Evolutionary conservation across 2,888 invertebrate genomes (phyloP).

Genomic region (Ormyrus thymus): DNA sequence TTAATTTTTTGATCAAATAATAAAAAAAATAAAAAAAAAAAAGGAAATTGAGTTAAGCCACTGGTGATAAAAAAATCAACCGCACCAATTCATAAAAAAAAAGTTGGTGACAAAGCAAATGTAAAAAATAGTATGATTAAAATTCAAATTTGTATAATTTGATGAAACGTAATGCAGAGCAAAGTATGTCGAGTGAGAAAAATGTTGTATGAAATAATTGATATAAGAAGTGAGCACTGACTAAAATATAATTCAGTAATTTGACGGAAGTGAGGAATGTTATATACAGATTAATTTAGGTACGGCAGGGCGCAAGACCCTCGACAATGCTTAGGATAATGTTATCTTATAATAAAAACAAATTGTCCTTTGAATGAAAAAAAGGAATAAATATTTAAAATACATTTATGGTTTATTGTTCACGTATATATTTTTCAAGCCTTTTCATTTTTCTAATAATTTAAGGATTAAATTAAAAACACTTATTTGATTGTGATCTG

Average conservation of each 20-base stretch:
- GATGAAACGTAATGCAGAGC: constrained; percentile 51
- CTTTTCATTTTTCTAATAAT: constrained; percentile 31
- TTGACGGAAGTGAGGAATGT: constrained; percentile 70
- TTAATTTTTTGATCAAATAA: constrained; percentile 35
- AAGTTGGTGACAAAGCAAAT: constrained; percentile 51
- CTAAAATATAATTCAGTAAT: constrained; percentile 69
- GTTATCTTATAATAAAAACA: constrained; percentile 75
- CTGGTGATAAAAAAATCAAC: constrained; percentile 51
- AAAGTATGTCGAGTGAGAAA: constrained; percentile 60
- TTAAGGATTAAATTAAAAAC: background rate
- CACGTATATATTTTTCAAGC: constrained; percentile 33
- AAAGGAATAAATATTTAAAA: constrained; percentile 75
- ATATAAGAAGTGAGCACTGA: constrained; percentile 58
- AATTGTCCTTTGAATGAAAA: constrained; percentile 74
- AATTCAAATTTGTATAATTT: constrained; percentile 56
- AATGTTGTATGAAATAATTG: constrained; percentile 52
- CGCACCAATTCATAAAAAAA: constrained; percentile 29
- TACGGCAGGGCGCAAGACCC: constrained; percentile 70
- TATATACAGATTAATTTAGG: constrained; percentile 75
- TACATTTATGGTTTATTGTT: constrained; percentile 63
- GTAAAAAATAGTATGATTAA: constrained; percentile 54
- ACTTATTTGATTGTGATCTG: background rate
- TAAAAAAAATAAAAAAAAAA: constrained; percentile 8
- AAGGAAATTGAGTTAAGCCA: constrained; percentile 39
- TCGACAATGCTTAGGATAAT: constrained; percentile 74